A percentile compares a stretch with the other conserved stretches of the same genome.
Conservation (phyloP, 2,888 invertebrate species). For the Leptinotarsa juncta region DNA sequence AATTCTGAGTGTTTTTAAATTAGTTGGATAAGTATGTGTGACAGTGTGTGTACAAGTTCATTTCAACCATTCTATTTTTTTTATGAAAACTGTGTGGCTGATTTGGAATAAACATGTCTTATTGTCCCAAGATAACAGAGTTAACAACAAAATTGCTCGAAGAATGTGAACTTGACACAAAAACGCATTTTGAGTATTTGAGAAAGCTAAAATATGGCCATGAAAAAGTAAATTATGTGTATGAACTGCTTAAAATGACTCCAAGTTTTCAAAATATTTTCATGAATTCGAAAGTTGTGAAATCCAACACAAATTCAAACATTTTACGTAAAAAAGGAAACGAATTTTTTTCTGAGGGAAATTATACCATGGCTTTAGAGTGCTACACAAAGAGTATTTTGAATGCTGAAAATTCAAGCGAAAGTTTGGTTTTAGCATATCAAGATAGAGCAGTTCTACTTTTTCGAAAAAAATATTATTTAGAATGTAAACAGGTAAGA, state of each 20-base stretch:
- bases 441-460: not conserved
- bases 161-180: constrained; percentile 1
- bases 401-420: not conserved
- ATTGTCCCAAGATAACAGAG: constrained; percentile 3
- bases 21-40: too few species aligned
- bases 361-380: not conserved
- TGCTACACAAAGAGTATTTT: constrained; percentile 7
- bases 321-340: not conserved
- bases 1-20: too few species aligned
- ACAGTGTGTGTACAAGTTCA: too few species aligned
- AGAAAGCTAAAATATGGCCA: not conserved
- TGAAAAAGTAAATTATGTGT: not conserved
- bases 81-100: too few species aligned
- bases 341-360: not conserved
- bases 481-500: not conserved
- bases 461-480: not conserved
- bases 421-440: constrained; percentile 2
- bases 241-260: not conserved
- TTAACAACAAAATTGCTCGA: not conserved
- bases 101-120: not conserved
- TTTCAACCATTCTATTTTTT: too few species aligned
- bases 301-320: constrained; percentile 2
- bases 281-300: not conserved
- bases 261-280: not conserved
- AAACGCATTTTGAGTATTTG: not conserved